Percentiles rank a stretch among this genome's conserved stretches.
Evolutionary conservation across 2,113 vertebrate genomes (phyloP).

Genomic region (Hassar affinis): DNA sequence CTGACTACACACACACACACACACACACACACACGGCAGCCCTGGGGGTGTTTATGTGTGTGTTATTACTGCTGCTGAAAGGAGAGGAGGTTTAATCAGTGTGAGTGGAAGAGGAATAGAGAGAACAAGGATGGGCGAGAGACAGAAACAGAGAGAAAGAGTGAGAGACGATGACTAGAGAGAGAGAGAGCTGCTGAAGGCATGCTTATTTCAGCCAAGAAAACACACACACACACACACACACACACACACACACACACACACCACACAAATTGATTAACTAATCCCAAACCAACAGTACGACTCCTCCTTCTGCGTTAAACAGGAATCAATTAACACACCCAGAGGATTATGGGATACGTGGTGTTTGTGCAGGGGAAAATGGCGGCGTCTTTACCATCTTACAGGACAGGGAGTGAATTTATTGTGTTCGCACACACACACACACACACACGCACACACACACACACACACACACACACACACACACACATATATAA

Average conservation of each 20-base stretch:
- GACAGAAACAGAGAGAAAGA: neutral
- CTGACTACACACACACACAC: conserved; percentile 12
- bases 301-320: conserved; percentile 25
- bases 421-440: neutral
- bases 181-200: neutral
- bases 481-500: neutral
- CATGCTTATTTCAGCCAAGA: neutral
- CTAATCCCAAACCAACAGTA: conserved; percentile 1
- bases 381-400: neutral
- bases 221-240: neutral
- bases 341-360: conserved; percentile 47
- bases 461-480: conserved; percentile 18
- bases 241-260: conserved; percentile 8
- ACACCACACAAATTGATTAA: neutral
- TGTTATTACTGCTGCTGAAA: conserved; percentile 21
- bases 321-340: conserved; percentile 67
- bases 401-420: neutral
- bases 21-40: neutral
- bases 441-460: conserved; percentile 14
- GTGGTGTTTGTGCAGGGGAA: neutral
- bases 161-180: neutral
- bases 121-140: neutral
- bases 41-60: conserved; percentile 8
- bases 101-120: conserved; percentile 1
- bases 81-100: conserved; percentile 32